Evolutionary conservation across 2,797 vertebrate species (phyloP).

Genomic region (Morelia viridis): DNA sequence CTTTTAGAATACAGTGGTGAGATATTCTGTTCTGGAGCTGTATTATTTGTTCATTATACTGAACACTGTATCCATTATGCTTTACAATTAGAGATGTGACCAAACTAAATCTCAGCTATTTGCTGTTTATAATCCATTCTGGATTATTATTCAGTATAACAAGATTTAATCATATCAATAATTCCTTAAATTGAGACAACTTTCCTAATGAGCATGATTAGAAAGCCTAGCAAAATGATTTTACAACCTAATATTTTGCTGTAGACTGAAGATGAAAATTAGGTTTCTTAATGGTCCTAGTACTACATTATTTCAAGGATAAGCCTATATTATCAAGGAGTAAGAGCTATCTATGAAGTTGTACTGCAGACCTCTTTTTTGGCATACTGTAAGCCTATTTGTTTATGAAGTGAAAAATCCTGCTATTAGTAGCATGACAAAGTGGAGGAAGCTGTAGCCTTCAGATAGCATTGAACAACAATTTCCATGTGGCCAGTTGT

Average conservation of each 20-base stretch:
- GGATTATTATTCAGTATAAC: background rate
- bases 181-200: background rate
- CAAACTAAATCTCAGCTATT: background rate
- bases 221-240: background rate
- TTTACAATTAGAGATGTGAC: background rate
- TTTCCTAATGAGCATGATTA: background rate
- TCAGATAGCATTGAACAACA: background rate
- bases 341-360: background rate
- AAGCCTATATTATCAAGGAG: background rate
- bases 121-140: background rate
- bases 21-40: background rate
- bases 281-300: background rate
- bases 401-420: background rate
- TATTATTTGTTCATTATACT: background rate
- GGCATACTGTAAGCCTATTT: background rate
- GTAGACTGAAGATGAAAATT: background rate
- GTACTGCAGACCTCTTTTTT: too few species aligned
- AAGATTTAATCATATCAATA: background rate
- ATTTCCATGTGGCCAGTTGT: background rate
- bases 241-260: background rate
- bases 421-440: background rate
- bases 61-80: background rate
- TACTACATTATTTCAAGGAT: background rate
- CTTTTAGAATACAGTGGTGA: background rate
- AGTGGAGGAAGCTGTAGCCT: background rate